Evolutionary conservation across 1,140 invertebrate genomes (phyloP).

Genomic region (Chymomyza costata): DNA sequence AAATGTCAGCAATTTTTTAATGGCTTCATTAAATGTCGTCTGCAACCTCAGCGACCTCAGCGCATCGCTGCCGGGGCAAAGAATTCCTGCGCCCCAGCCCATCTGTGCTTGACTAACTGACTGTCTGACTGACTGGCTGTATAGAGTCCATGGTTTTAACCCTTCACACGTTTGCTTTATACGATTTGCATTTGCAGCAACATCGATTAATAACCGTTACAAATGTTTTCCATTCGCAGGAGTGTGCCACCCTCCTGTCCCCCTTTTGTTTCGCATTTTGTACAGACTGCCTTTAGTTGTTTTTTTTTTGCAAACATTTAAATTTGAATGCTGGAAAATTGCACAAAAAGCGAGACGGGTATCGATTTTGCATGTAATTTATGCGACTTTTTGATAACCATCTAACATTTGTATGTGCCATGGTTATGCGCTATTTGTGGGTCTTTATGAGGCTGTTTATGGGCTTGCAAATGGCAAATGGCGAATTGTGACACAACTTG

Average conservation of each 20-base stretch:
- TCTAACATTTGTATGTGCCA: slow-evolving; percentile 25
- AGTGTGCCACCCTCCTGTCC: slow-evolving; percentile 40
- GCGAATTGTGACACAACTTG: no score
- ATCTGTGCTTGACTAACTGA: no score
- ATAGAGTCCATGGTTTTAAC: no score
- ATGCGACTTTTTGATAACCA: slow-evolving; percentile 67
- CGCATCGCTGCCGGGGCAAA: no score
- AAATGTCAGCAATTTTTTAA: slow-evolving; percentile 66
- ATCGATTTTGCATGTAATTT: slow-evolving; percentile 57
- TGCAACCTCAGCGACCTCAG: no score
- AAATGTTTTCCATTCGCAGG: slow-evolving; percentile 70
- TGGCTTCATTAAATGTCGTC: slow-evolving; percentile 65
- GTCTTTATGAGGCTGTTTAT: slow-evolving; percentile 15
- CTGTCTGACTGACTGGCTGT: no score
- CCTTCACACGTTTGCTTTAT: slow-evolving; percentile 44
- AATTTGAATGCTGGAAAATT: slow-evolving; percentile 38
- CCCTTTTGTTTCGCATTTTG: no score
- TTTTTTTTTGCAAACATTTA: slow-evolving; percentile 9
- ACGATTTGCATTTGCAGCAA: slow-evolving; percentile 60
- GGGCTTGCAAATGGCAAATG: no score
- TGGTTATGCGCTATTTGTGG: slow-evolving; percentile 7
- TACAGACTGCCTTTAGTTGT: slow-evolving; percentile 47
- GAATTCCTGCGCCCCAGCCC: slow-evolving; percentile 17
- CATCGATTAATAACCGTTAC: slow-evolving; percentile 68
- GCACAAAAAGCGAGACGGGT: slow-evolving; percentile 27